Percentiles rank a stretch among this genome's conserved stretches.
phyloP scores from a whole-genome alignment of 2,113 vertebrate genomes.

The Neodon shergylaensis region DNA sequence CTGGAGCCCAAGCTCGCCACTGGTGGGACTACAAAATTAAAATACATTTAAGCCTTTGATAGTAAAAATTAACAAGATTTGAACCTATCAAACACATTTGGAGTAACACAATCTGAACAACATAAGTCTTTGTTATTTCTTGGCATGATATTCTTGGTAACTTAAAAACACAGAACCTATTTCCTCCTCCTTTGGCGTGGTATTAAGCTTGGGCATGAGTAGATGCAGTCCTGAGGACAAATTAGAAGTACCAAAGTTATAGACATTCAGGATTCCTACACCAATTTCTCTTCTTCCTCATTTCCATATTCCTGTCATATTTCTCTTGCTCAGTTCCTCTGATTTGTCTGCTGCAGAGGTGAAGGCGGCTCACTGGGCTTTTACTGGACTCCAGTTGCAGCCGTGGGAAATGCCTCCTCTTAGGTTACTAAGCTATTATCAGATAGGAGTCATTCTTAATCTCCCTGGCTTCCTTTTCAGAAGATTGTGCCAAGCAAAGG shows the following conservation, averaged over 20 bases:
- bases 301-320: background rate
- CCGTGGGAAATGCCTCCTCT: constrained; percentile 66
- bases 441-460: constrained; percentile 71
- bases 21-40: constrained; percentile 11
- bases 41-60: constrained; percentile 23
- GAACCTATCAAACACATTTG: constrained; percentile 29
- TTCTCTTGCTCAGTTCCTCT: constrained; percentile 16
- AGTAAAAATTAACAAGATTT: constrained; percentile 50
- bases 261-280: background rate
- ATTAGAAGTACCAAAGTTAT: constrained; percentile 28
- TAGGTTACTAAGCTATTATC: constrained; percentile 71
- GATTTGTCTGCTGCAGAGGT: background rate
- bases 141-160: background rate
- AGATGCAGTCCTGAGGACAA: constrained; percentile 11
- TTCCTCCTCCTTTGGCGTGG: background rate
- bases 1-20: background rate
- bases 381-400: constrained; percentile 60
- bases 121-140: background rate
- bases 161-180: background rate
- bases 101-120: constrained; percentile 29
- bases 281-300: background rate
- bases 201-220: background rate
- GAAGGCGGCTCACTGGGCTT: constrained; percentile 56
- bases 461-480: constrained; percentile 63
- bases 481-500: constrained; percentile 59